These are phyloP conservation scores for Orthosia gothica DNA, from an alignment of 2,888 invertebrate species.

Conservation along the genomic window DNA sequence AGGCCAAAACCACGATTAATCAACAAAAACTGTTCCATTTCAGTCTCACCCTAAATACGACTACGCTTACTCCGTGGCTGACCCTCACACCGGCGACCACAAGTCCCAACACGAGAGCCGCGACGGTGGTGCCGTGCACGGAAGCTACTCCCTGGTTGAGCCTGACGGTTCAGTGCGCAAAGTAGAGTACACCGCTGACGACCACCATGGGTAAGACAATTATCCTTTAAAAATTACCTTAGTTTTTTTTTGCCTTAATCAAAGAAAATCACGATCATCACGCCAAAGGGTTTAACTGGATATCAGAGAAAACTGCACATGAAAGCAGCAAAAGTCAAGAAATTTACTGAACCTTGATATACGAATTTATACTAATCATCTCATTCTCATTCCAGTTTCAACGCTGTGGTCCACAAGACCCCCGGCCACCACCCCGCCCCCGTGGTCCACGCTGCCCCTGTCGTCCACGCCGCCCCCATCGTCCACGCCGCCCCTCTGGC, in stretches of 20 bases:
- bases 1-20: conserved; percentile 5
- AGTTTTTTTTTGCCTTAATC: background rate
- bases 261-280: background rate
- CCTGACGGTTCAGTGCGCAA: conserved; percentile 92
- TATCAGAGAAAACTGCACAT: background rate
- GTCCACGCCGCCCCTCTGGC: conserved; percentile 81
- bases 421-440: conserved; percentile 88
- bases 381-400: conserved; percentile 83
- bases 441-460: conserved; percentile 81
- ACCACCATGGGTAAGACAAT: conserved; percentile 90
- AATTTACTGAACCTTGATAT: background rate
- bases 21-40: conserved; percentile 30
- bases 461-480: conserved; percentile 82
- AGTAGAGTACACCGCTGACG: conserved; percentile 92
- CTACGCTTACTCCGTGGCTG: conserved; percentile 92
- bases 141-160: conserved; percentile 93
- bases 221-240: background rate
- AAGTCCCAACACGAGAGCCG: conserved; percentile 92
- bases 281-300: background rate
- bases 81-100: conserved; percentile 92
- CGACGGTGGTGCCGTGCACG: conserved; percentile 93
- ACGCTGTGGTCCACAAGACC: conserved; percentile 91
- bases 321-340: background rate
- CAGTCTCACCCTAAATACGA: conserved; percentile 92
- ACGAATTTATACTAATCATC: background rate